These are phyloP conservation scores for Ailurus styani DNA, from an alignment of 2,113 vertebrate species.

Conservation along the genomic window DNA sequence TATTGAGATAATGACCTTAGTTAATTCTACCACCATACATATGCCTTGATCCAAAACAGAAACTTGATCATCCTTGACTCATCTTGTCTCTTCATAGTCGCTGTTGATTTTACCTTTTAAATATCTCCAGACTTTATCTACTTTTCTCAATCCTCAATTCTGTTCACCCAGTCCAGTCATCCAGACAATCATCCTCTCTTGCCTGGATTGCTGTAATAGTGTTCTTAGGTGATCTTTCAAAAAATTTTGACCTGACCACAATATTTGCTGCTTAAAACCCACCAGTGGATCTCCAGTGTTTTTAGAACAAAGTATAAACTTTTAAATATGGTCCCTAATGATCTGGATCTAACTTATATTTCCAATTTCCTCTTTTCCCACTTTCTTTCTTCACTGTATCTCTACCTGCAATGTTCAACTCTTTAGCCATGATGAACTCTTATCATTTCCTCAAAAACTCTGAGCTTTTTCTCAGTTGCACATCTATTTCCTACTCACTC, in stretches of 20 bases:
- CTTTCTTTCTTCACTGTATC: background rate
- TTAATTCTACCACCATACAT: background rate
- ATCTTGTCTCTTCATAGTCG: background rate
- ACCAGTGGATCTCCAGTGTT: background rate
- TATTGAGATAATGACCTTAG: background rate
- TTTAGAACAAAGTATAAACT: background rate
- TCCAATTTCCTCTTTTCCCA: background rate
- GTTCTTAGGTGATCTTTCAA: background rate
- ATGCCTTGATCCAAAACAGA: background rate
- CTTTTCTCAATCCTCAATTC: background rate
- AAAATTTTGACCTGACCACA: background rate
- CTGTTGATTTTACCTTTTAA: background rate
- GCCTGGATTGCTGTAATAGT: background rate
- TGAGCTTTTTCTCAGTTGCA: background rate
- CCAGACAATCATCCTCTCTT: background rate
- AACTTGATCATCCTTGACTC: background rate
- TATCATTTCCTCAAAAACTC: background rate
- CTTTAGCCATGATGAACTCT: background rate
- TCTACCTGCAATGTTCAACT: background rate
- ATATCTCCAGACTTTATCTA: background rate
- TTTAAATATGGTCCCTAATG: background rate
- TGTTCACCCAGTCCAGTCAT: background rate
- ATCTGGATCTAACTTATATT: background rate
- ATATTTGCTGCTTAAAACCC: background rate
- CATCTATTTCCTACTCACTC: background rate